These are phyloP conservation scores for Dendrolimus pini DNA, from an alignment of 2,888 invertebrate species.

Conservation along the genomic window DNA sequence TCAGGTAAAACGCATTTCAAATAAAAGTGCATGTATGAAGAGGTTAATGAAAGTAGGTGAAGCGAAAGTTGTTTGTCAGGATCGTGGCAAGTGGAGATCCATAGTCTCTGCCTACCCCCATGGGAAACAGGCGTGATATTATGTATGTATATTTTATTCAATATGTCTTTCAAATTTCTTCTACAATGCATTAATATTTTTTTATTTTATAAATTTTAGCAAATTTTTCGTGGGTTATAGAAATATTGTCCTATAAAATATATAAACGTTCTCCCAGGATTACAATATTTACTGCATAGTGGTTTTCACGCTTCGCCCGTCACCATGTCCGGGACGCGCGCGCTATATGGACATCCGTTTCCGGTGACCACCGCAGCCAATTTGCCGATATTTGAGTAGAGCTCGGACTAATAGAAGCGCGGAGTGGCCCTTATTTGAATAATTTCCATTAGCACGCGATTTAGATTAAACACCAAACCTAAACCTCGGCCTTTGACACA, in stretches of 20 bases:
- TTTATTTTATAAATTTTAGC: neutral
- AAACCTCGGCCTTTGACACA: no score
- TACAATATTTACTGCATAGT: neutral
- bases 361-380: constrained; percentile 19
- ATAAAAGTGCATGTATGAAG: no score
- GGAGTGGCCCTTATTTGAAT: constrained; percentile 27
- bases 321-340: neutral
- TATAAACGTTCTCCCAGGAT: neutral
- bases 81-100: no score
- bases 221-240: neutral
- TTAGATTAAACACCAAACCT: constrained; percentile 4
- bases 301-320: neutral
- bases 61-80: no score
- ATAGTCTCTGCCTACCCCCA: no score
- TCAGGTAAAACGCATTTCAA: no score
- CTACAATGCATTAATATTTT: neutral
- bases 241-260: neutral
- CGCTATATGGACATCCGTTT: constrained; percentile 11
- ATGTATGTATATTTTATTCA: neutral
- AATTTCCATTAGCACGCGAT: constrained; percentile 30
- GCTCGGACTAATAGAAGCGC: constrained; percentile 17
- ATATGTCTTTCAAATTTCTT: neutral
- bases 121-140: no score
- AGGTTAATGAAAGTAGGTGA: no score
- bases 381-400: constrained; percentile 30